phyloP scores from a whole-genome alignment of 1,140 invertebrate genomes.

The Anagrus nilaparvatae region DNA sequence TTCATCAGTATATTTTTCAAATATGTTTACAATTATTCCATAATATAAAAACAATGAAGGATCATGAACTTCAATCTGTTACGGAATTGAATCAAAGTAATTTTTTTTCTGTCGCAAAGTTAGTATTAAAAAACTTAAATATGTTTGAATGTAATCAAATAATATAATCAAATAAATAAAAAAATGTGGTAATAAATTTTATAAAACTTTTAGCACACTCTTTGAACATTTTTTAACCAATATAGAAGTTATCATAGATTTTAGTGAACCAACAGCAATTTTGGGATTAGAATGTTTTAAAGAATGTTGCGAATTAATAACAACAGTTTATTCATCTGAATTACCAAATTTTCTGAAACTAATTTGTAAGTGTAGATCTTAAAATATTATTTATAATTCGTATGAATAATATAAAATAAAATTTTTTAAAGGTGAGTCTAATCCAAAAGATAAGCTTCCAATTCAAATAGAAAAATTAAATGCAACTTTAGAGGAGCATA shows the following conservation, averaged over 20 bases:
- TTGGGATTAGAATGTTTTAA: conserved; percentile 46
- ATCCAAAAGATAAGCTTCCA: conserved; percentile 17
- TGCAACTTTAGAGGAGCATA: conserved; percentile 20
- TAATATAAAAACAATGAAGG: conserved; percentile 28
- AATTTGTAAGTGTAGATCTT: conserved; percentile 34
- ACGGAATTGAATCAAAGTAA: conserved; percentile 22
- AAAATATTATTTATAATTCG: conserved; percentile 4
- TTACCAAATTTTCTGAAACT: conserved; percentile 39
- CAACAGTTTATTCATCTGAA: conserved; percentile 33
- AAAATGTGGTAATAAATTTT: background rate
- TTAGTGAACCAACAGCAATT: conserved; percentile 37
- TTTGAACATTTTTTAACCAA: conserved; percentile 26
- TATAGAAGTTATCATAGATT: conserved; percentile 33
- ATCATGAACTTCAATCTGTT: conserved; percentile 21
- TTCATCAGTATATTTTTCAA: conserved; percentile 40
- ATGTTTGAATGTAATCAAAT: conserved; percentile 3
- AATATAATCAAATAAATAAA: conserved; percentile 5
- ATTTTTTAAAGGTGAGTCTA: conserved; percentile 15
- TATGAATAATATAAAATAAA: conserved; percentile 1
- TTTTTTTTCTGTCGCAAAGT: conserved; percentile 32
- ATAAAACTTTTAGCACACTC: conserved; percentile 28
- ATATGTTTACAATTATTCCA: conserved; percentile 33
- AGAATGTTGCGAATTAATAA: conserved; percentile 42
- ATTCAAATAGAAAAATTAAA: conserved; percentile 24
- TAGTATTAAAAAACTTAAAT: conserved; percentile 9